A percentile compares a stretch with the other conserved stretches of the same genome.
phyloP scores from a whole-genome alignment of 2,797 vertebrate genomes.

The Rhinophrynus dorsalis region DNA sequence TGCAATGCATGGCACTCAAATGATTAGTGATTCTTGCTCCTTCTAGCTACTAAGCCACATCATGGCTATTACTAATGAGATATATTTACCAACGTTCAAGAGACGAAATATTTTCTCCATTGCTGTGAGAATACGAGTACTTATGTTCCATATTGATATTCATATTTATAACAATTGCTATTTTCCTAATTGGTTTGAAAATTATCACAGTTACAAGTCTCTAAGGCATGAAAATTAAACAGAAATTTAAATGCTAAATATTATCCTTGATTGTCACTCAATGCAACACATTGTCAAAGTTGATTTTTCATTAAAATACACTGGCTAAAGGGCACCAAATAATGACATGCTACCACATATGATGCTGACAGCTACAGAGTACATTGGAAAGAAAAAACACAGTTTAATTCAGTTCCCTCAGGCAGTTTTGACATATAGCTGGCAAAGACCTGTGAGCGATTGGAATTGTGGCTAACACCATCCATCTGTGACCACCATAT shows the following conservation, averaged over 20 bases:
- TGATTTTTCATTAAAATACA: slow-evolving; percentile 31
- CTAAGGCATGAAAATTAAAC: background rate
- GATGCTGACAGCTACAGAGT: slow-evolving; percentile 8
- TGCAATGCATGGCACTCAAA: no score
- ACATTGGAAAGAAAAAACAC: background rate
- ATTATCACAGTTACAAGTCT: background rate
- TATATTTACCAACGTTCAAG: no score
- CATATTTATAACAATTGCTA: no score
- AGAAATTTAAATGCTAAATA: slow-evolving; percentile 1
- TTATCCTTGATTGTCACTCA: slow-evolving; percentile 22
- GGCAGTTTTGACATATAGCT: slow-evolving; percentile 41
- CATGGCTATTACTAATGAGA: no score
- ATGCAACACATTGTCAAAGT: slow-evolving; percentile 13
- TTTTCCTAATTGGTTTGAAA: background rate
- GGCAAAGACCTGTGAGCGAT: slow-evolving; percentile 28
- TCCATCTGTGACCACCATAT: slow-evolving; percentile 33
- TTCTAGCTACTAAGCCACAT: no score
- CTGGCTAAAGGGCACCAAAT: slow-evolving; percentile 10
- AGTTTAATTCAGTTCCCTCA: slow-evolving; percentile 20
- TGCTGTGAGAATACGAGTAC: no score
- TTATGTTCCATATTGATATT: no score
- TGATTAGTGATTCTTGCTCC: no score
- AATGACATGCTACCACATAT: background rate
- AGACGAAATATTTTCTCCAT: no score
- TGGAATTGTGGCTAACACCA: slow-evolving; percentile 25